Evolutionary conservation across 2,888 invertebrate genomes (phyloP).

Genomic region (Diaperis boleti): DNA sequence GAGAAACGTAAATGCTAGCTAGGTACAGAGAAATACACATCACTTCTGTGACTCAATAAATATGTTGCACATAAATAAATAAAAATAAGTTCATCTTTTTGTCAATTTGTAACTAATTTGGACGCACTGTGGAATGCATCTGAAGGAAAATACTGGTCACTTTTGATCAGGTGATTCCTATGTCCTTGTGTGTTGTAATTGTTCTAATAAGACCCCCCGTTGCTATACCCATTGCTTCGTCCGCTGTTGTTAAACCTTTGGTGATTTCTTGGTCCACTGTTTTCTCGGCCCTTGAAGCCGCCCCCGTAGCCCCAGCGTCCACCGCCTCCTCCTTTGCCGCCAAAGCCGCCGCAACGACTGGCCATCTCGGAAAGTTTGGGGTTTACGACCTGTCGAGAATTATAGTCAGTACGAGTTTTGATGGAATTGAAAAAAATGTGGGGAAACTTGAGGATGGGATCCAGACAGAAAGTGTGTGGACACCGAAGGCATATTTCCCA

Average conservation of each 20-base stretch:
- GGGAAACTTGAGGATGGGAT: conserved; percentile 74
- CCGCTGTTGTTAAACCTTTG: conserved; percentile 47
- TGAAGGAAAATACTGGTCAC: conserved; percentile 50
- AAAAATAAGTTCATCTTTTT: conserved; percentile 16
- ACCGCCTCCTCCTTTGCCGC: conserved; percentile 68
- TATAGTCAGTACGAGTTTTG: neutral
- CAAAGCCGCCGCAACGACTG: conserved; percentile 72
- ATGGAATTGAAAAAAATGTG: conserved; percentile 43
- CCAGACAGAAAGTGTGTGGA: conserved; percentile 75
- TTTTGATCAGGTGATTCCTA: conserved; percentile 36
- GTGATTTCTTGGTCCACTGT: conserved; percentile 56
- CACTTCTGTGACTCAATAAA: neutral
- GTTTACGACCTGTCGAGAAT: conserved; percentile 77
- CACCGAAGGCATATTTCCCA: conserved; percentile 75
- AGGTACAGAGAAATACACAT: conserved; percentile 17
- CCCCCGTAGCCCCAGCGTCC: conserved; percentile 62
- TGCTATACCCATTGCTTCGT: conserved; percentile 45
- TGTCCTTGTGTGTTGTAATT: conserved; percentile 32
- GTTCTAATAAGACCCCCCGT: conserved; percentile 60
- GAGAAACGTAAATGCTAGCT: conserved; percentile 31
- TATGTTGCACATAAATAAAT: conserved; percentile 27
- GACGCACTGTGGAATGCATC: conserved; percentile 56
- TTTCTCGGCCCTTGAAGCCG: conserved; percentile 60
- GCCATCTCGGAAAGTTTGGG: conserved; percentile 88
- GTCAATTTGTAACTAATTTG: conserved; percentile 28